Base-by-base conservation (phyloP, 1,140 invertebrate genomes). In the Batillaria attramentaria region DNA sequence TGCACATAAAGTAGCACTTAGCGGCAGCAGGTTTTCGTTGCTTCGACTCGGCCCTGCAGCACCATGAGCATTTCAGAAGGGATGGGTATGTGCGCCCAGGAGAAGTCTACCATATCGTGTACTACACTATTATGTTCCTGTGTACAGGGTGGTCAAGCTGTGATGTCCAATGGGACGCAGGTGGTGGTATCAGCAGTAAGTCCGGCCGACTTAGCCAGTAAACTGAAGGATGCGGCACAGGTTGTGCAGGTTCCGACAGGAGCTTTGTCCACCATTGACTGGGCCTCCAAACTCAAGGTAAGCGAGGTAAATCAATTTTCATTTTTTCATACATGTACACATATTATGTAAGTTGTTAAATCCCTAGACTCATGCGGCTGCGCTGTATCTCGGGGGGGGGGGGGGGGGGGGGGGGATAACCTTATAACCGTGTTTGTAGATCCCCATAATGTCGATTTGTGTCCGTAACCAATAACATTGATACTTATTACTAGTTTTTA, bases 281-380 rank as follows among this genome's bases (percentile, higher is more conserved):
- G 85, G 87, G 88, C 88, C 18, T 79, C 83, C 35, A 89, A 88
- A 82, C 81, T 89, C 1, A 89, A 88, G 83, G 88, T 89, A 50
- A 42, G 42, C 28, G 43, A 35, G 5, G 0, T 66, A 18, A 43
- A 2, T 65, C 68, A 24, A 54, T 6, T 28, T 24, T 50, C 20
- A 43, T 50, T 70, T 70, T 70, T n/a, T n/a, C n/a, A n/a, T 66
- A 31, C 20, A 13, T 66, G 16, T 6, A 10, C 8, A 39, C 42
- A 18, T 72, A 35, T 16, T 13, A 54, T 54, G 16, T 16, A 16
- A 54, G 50, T 54, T 54, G n/a, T 54, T 16, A 54, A 54, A n/a
- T 54, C 50, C 16, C 13, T 54, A 54, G 16, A n/a, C n/a, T n/a
- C n/a, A 54, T 16, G 50, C 16, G 16, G n/a, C n/a, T 13, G 33